These are phyloP conservation scores for Pachyuromys duprasi DNA, from an alignment of 2,797 vertebrate genomes.

Conservation along the genomic window DNA sequence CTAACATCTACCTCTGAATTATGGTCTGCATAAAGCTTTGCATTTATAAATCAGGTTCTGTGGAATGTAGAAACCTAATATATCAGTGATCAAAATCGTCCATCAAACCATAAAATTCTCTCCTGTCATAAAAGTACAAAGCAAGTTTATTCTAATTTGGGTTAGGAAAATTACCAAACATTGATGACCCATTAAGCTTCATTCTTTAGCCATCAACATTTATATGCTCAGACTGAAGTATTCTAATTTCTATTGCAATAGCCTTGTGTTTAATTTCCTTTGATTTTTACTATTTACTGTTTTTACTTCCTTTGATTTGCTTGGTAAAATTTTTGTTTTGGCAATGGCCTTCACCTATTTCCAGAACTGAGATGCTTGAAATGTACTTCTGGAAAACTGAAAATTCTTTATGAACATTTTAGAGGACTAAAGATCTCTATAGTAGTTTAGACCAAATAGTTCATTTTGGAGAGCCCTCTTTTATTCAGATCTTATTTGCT, in stretches of 20 bases:
- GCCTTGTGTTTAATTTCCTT: too few species aligned
- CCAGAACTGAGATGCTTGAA: background rate
- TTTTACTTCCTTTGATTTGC: background rate
- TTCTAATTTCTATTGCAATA: background rate
- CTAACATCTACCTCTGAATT: background rate
- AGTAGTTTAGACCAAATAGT: background rate
- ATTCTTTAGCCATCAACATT: background rate
- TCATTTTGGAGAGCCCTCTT: background rate
- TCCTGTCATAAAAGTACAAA: background rate
- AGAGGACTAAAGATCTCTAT: background rate
- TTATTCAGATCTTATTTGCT: background rate
- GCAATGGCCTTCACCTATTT: background rate
- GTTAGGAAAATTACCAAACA: background rate
- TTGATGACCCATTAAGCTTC: background rate
- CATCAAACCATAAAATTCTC: background rate
- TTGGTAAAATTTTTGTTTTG: background rate
- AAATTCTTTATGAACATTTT: background rate
- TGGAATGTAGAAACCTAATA: background rate
- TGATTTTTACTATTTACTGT: too few species aligned
- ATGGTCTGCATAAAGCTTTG: background rate
- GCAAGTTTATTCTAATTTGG: background rate
- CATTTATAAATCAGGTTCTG: background rate
- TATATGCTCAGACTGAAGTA: background rate
- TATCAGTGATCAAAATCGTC: background rate
- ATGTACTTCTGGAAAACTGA: background rate